These are phyloP conservation scores for Agelastica alni DNA, from an alignment of 2,888 invertebrate species.

Conservation along the genomic window DNA sequence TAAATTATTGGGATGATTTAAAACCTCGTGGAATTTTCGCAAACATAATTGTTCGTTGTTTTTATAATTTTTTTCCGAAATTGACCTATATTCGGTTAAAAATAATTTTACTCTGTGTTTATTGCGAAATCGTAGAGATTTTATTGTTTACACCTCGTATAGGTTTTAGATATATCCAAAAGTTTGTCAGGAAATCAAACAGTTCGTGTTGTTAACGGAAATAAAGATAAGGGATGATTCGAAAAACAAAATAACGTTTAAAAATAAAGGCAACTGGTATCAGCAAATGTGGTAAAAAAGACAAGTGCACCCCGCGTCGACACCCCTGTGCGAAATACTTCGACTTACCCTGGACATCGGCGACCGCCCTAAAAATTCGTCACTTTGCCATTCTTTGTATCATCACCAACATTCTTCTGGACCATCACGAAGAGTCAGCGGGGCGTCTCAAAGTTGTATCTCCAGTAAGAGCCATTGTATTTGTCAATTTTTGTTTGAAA, in stretches of 20 bases:
- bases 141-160: too few relatives aligned
- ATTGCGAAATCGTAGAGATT: too few relatives aligned
- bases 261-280: too few relatives aligned
- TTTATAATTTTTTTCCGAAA: not conserved
- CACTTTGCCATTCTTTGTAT: constrained; percentile 17
- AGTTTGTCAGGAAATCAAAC: too few relatives aligned
- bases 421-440: constrained; percentile 45
- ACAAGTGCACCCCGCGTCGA: not conserved
- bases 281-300: too few relatives aligned
- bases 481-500: constrained; percentile 53
- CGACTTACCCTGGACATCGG: constrained; percentile 52
- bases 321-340: constrained; percentile 41
- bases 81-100: not conserved
- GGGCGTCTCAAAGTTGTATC: constrained; percentile 53
- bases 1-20: too few relatives aligned
- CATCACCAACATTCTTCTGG: constrained; percentile 29
- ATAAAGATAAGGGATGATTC: too few relatives aligned
- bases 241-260: too few relatives aligned
- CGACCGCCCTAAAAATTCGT: constrained; percentile 36
- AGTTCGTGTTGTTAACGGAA: too few relatives aligned
- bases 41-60: not conserved
- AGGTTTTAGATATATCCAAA: too few relatives aligned
- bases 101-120: too few relatives aligned
- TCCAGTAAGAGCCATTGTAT: constrained; percentile 52
- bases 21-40: not conserved